These are phyloP conservation scores for Heloderma charlesbogerti DNA, from an alignment of 2,113 vertebrate genomes.

Conservation along the genomic window DNA sequence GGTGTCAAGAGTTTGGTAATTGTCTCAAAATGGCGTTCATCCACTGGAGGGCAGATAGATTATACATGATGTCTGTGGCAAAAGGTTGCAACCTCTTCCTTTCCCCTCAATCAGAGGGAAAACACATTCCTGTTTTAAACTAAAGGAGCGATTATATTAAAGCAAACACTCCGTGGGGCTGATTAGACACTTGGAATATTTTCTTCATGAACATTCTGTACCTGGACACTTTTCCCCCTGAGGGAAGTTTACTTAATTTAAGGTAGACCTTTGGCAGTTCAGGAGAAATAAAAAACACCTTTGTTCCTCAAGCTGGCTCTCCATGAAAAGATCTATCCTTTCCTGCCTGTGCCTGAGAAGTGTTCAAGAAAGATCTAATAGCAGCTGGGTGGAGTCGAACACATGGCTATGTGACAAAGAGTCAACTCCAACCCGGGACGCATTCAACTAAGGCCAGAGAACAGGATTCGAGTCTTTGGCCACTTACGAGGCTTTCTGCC, in stretches of 20 bases:
- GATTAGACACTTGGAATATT: slow-evolving; percentile 50
- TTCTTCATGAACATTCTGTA: slow-evolving; percentile 67
- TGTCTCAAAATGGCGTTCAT: neutral
- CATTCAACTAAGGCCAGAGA: neutral
- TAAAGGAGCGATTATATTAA: slow-evolving; percentile 31
- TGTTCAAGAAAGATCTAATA: neutral
- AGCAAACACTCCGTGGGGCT: slow-evolving; percentile 54
- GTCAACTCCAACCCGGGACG: neutral
- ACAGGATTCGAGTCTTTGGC: neutral
- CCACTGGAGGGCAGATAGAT: neutral
- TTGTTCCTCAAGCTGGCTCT: slow-evolving; percentile 43
- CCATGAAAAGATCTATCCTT: slow-evolving; percentile 18
- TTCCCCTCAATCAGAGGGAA: neutral
- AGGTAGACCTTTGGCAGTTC: slow-evolving; percentile 51
- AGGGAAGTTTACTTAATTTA: slow-evolving; percentile 67
- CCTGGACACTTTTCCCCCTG: slow-evolving; percentile 56
- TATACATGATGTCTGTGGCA: neutral
- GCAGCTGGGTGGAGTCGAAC: neutral
- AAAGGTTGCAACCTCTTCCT: neutral
- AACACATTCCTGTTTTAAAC: slow-evolving; percentile 49
- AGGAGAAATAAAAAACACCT: slow-evolving; percentile 43
- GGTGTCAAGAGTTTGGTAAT: neutral
- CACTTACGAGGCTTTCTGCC: neutral
- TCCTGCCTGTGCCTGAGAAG: neutral
- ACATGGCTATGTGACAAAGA: neutral